Evolutionary conservation across 2,797 vertebrate species (phyloP), one percentile per base, ranked within the genome.

Genomic region (Ambastaia sidthimunki): DNA sequence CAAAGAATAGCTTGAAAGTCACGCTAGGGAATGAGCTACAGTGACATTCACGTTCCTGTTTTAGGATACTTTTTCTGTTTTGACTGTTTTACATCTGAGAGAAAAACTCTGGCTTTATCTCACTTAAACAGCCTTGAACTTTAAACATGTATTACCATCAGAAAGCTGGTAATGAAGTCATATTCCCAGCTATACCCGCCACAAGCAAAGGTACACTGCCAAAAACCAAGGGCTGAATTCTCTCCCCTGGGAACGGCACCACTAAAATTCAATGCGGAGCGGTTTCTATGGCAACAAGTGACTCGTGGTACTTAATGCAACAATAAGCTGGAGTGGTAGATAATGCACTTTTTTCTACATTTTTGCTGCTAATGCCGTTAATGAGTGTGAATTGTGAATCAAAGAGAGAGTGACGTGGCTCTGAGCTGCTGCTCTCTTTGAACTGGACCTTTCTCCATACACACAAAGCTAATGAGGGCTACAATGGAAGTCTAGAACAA

Each of bases 261-360:
- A 66, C 2, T 47, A 54, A 25, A n/a, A 65, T 65, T 78, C 59
- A 67, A 68, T 75, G 69, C 10, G 28, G 18, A 71, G 23, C 13
- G 28, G 80, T 84, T 78, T 79, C 83, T 71, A 82, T 82, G 72
- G 83, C 67, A 84, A 84, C 83, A 74, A 82, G 76, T 13, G n/a
- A 79, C 60, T 79, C 71, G 18, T 44, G 44, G 31, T 76, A 82
- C 71, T 84, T 84, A 79, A 82, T 57, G 69, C 71, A 63, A 75
- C 66, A 84, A 76, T 77, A 34, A 77, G 23, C 21, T 59, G 62
- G 44, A 81, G 76, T 59, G 72, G 76, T 65, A 78, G 76, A 72
- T 50, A 65, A 81, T 75, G 70, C 52, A 54, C 77, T 67, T 48
- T 70, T 80, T 59, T 78, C 47, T 69, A 47, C 74, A 74, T 67